Base-by-base conservation (phyloP, 2,113 vertebrate genomes). In the Panthera uncia region DNA sequence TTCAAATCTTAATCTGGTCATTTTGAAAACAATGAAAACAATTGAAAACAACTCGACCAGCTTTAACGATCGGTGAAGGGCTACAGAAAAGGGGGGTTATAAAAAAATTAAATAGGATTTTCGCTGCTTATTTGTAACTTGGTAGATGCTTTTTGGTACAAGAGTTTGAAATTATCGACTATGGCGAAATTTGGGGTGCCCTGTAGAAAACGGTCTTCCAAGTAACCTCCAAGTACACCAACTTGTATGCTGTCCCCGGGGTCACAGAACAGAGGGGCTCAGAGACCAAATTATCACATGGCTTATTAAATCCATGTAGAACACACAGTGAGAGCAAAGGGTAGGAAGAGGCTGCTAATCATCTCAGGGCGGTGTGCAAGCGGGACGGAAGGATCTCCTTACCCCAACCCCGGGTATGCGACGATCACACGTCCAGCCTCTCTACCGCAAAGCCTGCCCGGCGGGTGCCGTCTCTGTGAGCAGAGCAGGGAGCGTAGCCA, bases 131-230 rank as follows among this genome's bases (percentile, higher is more conserved):
- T 36, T 76, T 36, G 25, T 55, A 86, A 79, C 29, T 89, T 33
- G 31, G 50, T 33, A 57, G 65, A 19, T 57, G 41, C 5, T 45
- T 81, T 89, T 65, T 92, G 61, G 23, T 78, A 25, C 8, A 81
- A 92, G 27, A 92, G 63, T 33, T 57, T 85, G 61, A 89, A 95
- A 82, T 61, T 41, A 90, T 41, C 68, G 68, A 89, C 29, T 7
- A 23, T 0, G 3, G 4, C 73, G 50, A 86, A 61, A 52, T 45
- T 4, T 9, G 79, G 45, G 33, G 11, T n/a, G 12, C 27, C 55
- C 11, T 68, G 7, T 82, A 41, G 52, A 76, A 89, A 86, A 52
- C 6, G 68, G 21, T 31, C 9, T 85, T 65, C 31, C 23, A 50
- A 2, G 25, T 10, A 80, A 57, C 29, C 27, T 80, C 36, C 93